Percentiles rank a stretch among this genome's conserved stretches.
These are phyloP conservation scores for Microctenopoma stevenorrisi DNA, from an alignment of 2,797 vertebrate species.

Conservation along the genomic window DNA sequence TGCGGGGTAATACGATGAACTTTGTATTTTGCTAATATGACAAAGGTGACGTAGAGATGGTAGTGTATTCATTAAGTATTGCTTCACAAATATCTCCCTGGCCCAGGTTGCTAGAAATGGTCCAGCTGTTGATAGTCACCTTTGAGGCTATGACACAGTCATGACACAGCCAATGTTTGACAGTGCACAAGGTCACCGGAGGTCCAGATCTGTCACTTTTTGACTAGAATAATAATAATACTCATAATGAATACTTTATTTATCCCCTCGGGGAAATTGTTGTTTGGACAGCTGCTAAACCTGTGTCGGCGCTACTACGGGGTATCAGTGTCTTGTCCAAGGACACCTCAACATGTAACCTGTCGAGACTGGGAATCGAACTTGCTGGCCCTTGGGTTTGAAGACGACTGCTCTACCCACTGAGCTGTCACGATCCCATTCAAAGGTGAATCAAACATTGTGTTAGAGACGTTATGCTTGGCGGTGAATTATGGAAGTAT, in stretches of 20 bases:
- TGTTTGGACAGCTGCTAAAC: no score
- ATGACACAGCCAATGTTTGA: neutral
- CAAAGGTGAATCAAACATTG: neutral
- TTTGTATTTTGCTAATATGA: neutral
- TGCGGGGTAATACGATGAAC: neutral
- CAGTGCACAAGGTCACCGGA: slow-evolving; percentile 60
- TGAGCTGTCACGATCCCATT: neutral
- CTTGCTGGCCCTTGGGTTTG: no score
- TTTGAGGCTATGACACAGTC: neutral
- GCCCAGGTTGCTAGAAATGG: neutral
- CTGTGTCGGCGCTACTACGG: no score
- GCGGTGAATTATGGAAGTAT: neutral
- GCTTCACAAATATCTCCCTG: neutral
- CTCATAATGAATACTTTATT: no score
- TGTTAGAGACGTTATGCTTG: no score
- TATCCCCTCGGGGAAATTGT: no score
- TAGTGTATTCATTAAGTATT: slow-evolving; percentile 11
- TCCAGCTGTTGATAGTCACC: neutral
- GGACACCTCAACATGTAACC: no score
- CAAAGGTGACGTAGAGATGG: neutral
- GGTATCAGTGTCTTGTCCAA: no score
- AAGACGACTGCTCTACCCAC: no score
- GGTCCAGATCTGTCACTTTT: slow-evolving; percentile 24
- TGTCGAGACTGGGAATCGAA: no score
- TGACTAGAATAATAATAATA: neutral